Conservation (phyloP, 2,797 vertebrate species). For the Galago senegalensis region DNA sequence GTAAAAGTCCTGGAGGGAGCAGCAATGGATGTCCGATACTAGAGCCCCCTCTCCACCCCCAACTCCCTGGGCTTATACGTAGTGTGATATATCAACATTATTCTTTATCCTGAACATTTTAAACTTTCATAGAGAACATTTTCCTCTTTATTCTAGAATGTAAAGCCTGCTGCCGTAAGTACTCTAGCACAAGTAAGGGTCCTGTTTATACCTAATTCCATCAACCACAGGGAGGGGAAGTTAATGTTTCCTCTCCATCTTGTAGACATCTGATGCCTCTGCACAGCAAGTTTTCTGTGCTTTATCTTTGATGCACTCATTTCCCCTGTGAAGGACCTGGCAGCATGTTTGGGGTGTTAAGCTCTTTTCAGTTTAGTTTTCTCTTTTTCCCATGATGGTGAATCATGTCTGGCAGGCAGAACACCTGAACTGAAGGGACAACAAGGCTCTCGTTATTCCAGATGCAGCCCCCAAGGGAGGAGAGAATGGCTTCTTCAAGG, state of each 20-base stretch:
- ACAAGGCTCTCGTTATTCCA: not conserved
- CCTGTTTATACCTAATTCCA: not conserved
- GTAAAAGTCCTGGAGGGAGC: not conserved
- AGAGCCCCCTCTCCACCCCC: not conserved
- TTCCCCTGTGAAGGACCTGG: not conserved
- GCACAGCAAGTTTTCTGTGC: not conserved
- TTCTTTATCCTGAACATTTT: not conserved
- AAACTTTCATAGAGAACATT: not conserved
- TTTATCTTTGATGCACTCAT: not conserved
- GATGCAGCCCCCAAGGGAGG: not conserved
- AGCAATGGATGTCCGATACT: not conserved
- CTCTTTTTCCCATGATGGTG: not conserved
- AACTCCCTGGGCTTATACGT: no score
- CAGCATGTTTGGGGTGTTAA: not conserved
- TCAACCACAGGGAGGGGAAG: not conserved
- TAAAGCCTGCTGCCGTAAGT: not conserved
- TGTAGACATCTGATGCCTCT: not conserved
- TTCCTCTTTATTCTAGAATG: not conserved
- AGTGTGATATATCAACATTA: not conserved
- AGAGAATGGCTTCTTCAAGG: not conserved
- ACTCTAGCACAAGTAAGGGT: not conserved
- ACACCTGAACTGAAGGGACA: not conserved
- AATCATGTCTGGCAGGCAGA: slow-evolving; percentile 2
- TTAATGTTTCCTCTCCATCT: not conserved
- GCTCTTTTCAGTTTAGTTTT: not conserved